phyloP scores from a whole-genome alignment of 64 coral and sea anemone species.

The Porites lutea region DNA sequence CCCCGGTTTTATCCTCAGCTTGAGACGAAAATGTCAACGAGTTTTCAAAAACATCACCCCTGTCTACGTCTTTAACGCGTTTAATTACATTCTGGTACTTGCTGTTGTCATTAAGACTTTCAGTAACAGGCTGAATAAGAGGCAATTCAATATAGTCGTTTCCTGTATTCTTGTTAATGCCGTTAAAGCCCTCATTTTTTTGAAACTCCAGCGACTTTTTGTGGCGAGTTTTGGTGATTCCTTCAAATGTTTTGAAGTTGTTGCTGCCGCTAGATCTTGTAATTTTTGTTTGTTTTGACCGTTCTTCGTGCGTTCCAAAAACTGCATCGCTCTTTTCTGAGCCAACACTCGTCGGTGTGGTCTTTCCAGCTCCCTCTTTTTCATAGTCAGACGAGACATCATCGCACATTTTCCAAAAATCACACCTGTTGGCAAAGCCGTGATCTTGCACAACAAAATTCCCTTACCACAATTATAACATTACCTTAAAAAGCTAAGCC shows the following conservation, averaged over 20 bases:
- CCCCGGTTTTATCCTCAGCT: neutral
- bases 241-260: neutral
- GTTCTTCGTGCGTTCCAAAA: neutral
- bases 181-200: neutral
- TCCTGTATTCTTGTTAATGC: neutral
- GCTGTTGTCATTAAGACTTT: neutral
- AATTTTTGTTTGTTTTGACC: neutral
- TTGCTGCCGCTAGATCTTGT: neutral
- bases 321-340: neutral
- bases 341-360: neutral
- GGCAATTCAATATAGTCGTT: neutral
- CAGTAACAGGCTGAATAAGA: neutral
- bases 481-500: neutral
- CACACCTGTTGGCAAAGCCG: neutral
- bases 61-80: neutral
- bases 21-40: neutral
- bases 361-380: neutral
- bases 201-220: neutral
- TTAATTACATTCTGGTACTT: neutral
- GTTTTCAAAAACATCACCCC: neutral
- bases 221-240: neutral
- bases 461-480: neutral
- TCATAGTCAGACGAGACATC: neutral
- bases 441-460: neutral
- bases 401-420: slow-evolving; percentile 5